These are phyloP conservation scores for Speoplatyrhinus poulsoni DNA, from an alignment of 2,113 vertebrate genomes.

Conservation along the genomic window DNA sequence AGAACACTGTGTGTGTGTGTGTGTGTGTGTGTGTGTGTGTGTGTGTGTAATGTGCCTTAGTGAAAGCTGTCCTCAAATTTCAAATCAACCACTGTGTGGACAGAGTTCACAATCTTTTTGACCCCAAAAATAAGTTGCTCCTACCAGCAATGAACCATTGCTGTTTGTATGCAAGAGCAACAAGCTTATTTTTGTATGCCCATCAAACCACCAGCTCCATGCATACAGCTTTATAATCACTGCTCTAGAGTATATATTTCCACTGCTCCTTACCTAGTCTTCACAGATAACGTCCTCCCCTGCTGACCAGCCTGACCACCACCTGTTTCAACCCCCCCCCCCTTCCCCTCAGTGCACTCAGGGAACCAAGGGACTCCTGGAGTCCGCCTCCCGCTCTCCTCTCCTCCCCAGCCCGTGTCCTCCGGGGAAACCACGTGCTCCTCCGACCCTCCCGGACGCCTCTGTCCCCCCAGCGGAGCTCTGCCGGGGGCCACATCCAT, in stretches of 20 bases:
- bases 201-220: too few relatives aligned
- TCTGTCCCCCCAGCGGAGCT: slow-evolving; percentile 35
- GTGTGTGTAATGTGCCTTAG: not conserved
- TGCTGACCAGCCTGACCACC: slow-evolving; percentile 7
- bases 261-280: not conserved
- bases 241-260: too few relatives aligned
- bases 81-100: too few relatives aligned
- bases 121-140: too few relatives aligned
- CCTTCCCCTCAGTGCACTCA: slow-evolving; percentile 55
- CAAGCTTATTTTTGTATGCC: not conserved
- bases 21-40: slow-evolving; percentile 8
- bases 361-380: slow-evolving; percentile 67
- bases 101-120: too few relatives aligned
- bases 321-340: not conserved
- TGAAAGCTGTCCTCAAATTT: too few relatives aligned
- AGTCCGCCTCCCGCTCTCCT: slow-evolving; percentile 59
- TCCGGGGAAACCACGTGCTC: slow-evolving; percentile 61
- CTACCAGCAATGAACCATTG: too few relatives aligned
- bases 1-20: not conserved
- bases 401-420: slow-evolving; percentile 61
- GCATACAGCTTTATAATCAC: too few relatives aligned
- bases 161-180: not conserved
- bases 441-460: slow-evolving; percentile 38
- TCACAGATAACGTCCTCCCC: slow-evolving; percentile 1
- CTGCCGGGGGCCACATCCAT: slow-evolving; percentile 11